Evolutionary conservation across 2,797 vertebrate genomes (phyloP).

Genomic region (Triplophysa yarkandensis): DNA sequence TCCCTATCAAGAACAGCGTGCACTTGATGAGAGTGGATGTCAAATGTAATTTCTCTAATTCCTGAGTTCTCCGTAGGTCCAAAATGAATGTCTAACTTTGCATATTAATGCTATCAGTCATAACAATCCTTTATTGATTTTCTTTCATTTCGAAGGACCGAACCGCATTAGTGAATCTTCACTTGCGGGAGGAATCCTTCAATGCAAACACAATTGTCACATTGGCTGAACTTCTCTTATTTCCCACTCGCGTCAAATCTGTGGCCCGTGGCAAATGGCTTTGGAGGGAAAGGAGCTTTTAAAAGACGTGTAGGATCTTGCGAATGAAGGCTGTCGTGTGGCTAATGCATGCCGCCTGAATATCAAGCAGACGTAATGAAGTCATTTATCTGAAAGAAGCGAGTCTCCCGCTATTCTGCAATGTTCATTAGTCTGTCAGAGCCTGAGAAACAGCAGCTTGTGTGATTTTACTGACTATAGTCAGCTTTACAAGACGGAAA

Average conservation of each 20-base stretch:
- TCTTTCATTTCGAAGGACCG: conserved; percentile 35
- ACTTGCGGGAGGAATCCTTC: conserved; percentile 31
- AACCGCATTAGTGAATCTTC: conserved; percentile 51
- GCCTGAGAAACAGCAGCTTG: conserved; percentile 64
- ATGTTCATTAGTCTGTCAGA: conserved; percentile 78
- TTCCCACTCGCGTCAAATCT: conserved; percentile 36
- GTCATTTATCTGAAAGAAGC: conserved; percentile 79
- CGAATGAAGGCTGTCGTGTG: conserved; percentile 64
- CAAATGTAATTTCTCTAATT: conserved; percentile 31
- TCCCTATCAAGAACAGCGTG: conserved; percentile 9
- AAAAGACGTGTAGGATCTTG: conserved; percentile 66
- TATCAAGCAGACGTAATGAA: conserved; percentile 78
- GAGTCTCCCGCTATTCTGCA: conserved; percentile 73
- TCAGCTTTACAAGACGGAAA: conserved; percentile 64
- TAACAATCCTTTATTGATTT: conserved; percentile 49
- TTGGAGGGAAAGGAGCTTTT: conserved; percentile 50
- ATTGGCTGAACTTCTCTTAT: conserved; percentile 46
- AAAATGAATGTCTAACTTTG: conserved; percentile 56
- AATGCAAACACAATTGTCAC: conserved; percentile 49
- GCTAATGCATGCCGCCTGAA: conserved; percentile 69
- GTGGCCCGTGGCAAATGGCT: conserved; percentile 58
- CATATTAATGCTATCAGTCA: conserved; percentile 68
- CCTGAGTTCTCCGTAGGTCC: not conserved
- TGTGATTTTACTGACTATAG: conserved; percentile 69
- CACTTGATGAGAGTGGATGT: conserved; percentile 18